These are phyloP conservation scores for Montipora sp. DNA, from an alignment of 64 coral and sea anemone genomes.

Conservation along the genomic window DNA sequence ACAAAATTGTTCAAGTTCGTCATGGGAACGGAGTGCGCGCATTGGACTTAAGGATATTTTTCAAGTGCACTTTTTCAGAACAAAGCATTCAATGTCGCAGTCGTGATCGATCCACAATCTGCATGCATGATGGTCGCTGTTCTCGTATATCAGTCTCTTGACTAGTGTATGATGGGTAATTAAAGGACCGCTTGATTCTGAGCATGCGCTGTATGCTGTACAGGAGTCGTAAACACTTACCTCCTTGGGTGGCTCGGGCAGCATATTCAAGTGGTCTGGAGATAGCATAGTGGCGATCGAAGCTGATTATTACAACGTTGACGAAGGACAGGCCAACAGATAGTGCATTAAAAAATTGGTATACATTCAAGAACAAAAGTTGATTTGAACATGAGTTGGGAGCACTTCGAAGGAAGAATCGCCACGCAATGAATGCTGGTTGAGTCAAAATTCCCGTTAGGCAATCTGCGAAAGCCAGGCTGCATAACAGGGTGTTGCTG, in stretches of 20 bases:
- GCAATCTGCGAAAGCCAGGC: conserved; percentile 33
- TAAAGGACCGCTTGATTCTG: too few species aligned
- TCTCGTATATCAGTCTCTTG: too few species aligned
- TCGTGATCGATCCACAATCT: too few species aligned
- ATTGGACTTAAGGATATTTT: too few species aligned
- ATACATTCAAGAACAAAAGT: neutral
- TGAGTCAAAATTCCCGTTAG: neutral
- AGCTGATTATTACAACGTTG: neutral
- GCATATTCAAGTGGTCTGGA: neutral
- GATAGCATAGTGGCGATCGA: neutral
- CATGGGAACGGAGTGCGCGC: too few species aligned
- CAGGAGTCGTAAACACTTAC: neutral
- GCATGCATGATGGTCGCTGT: too few species aligned
- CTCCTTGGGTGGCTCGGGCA: neutral
- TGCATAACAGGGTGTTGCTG: conserved; percentile 14
- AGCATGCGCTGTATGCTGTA: neutral
- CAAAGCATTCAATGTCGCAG: too few species aligned
- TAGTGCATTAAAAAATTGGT: neutral
- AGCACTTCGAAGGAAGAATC: neutral
- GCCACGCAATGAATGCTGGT: neutral
- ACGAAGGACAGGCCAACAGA: neutral
- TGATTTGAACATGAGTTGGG: neutral
- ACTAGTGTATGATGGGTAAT: too few species aligned
- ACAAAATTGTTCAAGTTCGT: too few species aligned
- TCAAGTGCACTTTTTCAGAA: too few species aligned